Conservation (phyloP, 2,888 invertebrate species). For the Nemurella pictetii region DNA sequence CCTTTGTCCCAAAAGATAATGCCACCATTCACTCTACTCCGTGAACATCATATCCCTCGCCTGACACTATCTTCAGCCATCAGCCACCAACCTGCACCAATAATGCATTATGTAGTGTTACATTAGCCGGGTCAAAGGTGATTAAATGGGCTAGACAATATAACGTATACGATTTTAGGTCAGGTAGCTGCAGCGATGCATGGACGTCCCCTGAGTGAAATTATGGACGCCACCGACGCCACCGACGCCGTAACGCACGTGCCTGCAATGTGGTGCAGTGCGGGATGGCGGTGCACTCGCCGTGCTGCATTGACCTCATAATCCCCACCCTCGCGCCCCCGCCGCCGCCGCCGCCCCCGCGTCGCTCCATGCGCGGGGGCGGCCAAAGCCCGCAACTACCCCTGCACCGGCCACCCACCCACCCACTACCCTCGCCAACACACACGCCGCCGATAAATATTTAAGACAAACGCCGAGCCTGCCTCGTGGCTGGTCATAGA, state of each 20-base stretch:
- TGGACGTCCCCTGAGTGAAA: neutral
- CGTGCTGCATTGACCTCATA: conserved; percentile 14
- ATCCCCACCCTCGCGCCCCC: neutral
- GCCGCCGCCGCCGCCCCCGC: neutral
- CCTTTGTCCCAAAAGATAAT: neutral
- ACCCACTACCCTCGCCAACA: too few species aligned
- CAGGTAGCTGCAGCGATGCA: neutral
- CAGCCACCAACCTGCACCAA: neutral
- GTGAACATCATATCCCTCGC: neutral
- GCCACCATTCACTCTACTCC: neutral
- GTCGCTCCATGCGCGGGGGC: neutral
- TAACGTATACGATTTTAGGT: neutral
- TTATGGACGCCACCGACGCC: neutral
- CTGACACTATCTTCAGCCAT: neutral
- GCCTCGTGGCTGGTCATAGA: too few species aligned
- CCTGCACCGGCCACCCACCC: neutral
- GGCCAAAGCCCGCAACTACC: neutral
- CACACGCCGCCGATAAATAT: neutral
- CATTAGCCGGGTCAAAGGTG: neutral
- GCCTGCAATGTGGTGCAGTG: conserved; percentile 35
- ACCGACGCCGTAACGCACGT: conserved; percentile 12
- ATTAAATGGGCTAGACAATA: neutral
- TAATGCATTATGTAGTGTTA: neutral
- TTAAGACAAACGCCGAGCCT: neutral
- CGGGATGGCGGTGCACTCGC: conserved; percentile 33